Percentiles rank a stretch among this genome's conserved stretches.
These are phyloP conservation scores for Smutsia temminckii DNA, from an alignment of 2,797 vertebrate species.

Conservation along the genomic window DNA sequence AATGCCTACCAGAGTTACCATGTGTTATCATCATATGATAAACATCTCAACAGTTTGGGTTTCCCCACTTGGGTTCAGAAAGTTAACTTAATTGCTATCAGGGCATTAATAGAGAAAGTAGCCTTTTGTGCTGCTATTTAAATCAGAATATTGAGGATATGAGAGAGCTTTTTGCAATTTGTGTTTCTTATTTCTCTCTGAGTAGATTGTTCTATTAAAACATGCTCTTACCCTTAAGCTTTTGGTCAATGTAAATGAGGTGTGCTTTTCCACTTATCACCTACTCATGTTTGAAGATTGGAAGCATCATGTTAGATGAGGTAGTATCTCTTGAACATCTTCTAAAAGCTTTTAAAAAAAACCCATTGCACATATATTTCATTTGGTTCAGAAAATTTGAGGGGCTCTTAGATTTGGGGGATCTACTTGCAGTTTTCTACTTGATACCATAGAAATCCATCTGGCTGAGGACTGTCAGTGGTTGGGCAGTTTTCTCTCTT, in stretches of 20 bases:
- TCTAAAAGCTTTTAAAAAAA: background rate
- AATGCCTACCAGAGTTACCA: slow-evolving; percentile 72
- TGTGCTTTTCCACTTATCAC: slow-evolving; percentile 53
- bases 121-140: slow-evolving; percentile 44
- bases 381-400: slow-evolving; percentile 59
- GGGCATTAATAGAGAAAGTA: slow-evolving; percentile 66
- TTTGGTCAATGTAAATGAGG: slow-evolving; percentile 28
- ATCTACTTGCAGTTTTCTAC: slow-evolving; percentile 60
- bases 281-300: slow-evolving; percentile 36
- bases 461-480: slow-evolving; percentile 50
- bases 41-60: slow-evolving; percentile 72
- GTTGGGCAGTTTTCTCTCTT: slow-evolving; percentile 20
- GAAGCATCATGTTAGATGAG: slow-evolving; percentile 52
- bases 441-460: slow-evolving; percentile 47
- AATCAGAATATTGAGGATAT: slow-evolving; percentile 48
- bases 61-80: slow-evolving; percentile 67
- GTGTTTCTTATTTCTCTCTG: slow-evolving; percentile 53
- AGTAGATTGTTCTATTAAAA: slow-evolving; percentile 59
- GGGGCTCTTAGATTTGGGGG: slow-evolving; percentile 52
- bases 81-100: slow-evolving; percentile 56
- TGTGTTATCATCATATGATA: slow-evolving; percentile 60
- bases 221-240: slow-evolving; percentile 23
- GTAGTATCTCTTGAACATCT: slow-evolving; percentile 47
- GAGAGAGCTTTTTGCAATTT: slow-evolving; percentile 52
- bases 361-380: slow-evolving; percentile 18